These are phyloP conservation scores for Saguinus midas DNA, from an alignment of 2,113 vertebrate genomes.

Conservation along the genomic window DNA sequence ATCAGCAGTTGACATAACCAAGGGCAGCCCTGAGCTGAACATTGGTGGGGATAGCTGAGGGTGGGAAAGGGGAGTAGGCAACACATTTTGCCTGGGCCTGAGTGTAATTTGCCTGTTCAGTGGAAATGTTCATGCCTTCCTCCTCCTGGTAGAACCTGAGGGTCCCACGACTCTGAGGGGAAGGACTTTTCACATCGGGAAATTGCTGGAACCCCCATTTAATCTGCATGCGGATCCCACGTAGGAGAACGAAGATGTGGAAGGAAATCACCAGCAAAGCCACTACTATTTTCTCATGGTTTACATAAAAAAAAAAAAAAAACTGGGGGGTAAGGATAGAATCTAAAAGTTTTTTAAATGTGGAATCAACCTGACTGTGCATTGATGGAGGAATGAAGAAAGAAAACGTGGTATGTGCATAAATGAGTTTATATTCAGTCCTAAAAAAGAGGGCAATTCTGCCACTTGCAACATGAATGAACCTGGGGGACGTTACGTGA, in stretches of 20 bases:
- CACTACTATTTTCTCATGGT: neutral
- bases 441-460: neutral
- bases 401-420: neutral
- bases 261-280: neutral
- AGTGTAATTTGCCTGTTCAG: neutral
- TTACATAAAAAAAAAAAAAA: neutral
- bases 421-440: too few relatives aligned
- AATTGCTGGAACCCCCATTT: neutral
- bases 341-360: too few relatives aligned
- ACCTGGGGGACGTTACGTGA: neutral
- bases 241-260: neutral
- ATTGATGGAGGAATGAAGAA: neutral
- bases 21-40: neutral
- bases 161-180: too few relatives aligned
- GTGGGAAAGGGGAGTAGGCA: fast-evolving
- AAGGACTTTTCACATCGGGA: fast-evolving
- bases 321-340: neutral
- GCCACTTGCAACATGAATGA: neutral
- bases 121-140: neutral
- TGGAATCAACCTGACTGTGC: neutral
- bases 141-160: neutral
- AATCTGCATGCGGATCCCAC: neutral
- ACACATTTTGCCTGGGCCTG: fast-evolving
- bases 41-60: too few relatives aligned
- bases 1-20: neutral